These are phyloP conservation scores for Lamprologus sp. DNA, from an alignment of 2,113 vertebrate genomes.

Conservation along the genomic window DNA sequence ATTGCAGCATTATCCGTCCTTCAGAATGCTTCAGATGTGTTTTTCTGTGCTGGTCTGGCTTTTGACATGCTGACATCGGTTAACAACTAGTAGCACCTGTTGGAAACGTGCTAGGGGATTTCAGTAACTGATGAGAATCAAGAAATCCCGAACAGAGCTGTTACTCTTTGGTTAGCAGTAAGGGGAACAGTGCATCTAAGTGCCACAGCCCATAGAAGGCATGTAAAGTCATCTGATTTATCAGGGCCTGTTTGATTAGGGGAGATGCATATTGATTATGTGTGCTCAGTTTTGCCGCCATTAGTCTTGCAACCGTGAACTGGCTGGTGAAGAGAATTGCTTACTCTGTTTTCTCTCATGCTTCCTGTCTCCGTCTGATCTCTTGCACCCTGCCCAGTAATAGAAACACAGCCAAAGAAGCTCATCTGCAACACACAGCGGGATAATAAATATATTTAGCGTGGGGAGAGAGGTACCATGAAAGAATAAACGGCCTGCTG, in stretches of 20 bases:
- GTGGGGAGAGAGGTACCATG: background rate
- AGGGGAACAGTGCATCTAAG: background rate
- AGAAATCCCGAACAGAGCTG: background rate
- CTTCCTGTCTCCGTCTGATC: constrained; percentile 14
- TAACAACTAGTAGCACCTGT: constrained; percentile 3
- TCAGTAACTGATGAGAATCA: background rate
- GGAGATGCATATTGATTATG: constrained; percentile 64
- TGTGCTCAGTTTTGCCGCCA: constrained; percentile 49
- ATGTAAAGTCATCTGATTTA: constrained; percentile 47
- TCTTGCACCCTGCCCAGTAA: constrained; percentile 29
- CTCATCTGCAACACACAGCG: constrained; percentile 38
- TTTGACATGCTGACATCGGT: background rate
- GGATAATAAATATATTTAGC: constrained; percentile 56
- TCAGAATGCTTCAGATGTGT: background rate
- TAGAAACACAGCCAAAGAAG: constrained; percentile 49
- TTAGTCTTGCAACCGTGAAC: constrained; percentile 56
- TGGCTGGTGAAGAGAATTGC: constrained; percentile 56
- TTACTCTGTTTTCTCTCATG: constrained; percentile 55
- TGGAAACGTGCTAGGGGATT: background rate
- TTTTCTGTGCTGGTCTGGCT: background rate
- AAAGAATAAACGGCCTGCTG: background rate
- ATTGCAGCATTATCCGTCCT: fast-evolving
- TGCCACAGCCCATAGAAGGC: background rate
- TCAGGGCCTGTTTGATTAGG: constrained; percentile 56
- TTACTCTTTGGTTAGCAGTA: background rate